A percentile compares a stretch with the other conserved stretches of the same genome.
phyloP scores from a whole-genome alignment of 2,113 vertebrate genomes.

The Thomomys bottae region DNA sequence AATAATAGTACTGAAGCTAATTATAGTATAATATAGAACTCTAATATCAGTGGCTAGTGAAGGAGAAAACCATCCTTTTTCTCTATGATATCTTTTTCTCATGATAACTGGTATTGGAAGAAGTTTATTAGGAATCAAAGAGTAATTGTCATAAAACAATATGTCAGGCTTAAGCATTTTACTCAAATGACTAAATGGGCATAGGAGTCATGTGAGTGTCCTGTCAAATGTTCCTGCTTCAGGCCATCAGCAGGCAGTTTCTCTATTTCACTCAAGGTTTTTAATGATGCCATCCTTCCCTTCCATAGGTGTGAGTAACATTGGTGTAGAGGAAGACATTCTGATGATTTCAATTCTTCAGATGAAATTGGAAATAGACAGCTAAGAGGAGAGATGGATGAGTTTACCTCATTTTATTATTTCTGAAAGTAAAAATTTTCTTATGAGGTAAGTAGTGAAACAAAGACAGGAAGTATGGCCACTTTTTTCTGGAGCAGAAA shows the following conservation, averaged over 20 bases:
- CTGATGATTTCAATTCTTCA: neutral
- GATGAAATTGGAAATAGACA: neutral
- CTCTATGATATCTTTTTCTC: neutral
- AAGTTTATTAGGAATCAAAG: neutral
- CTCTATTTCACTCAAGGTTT: neutral
- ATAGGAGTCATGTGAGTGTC: neutral
- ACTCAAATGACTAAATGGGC: neutral
- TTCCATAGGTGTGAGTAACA: no score
- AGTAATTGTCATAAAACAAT: neutral
- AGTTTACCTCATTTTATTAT: neutral
- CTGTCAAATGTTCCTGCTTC: constrained; percentile 2
- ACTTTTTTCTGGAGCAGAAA: neutral
- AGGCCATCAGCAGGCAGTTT: neutral
- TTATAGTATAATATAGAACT: neutral
- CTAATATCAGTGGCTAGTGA: neutral
- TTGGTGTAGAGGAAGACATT: neutral
- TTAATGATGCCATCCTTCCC: neutral
- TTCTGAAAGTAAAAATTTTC: neutral
- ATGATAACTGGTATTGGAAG: neutral
- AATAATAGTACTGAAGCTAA: neutral
- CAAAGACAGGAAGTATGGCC: neutral
- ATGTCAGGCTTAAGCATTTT: neutral
- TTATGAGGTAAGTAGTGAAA: neutral
- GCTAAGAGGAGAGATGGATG: neutral
- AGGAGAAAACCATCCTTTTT: neutral